A percentile compares a stretch with the other conserved stretches of the same genome.
phyloP scores from a whole-genome alignment of 2,888 invertebrate species.

The Sisyra nigra region DNA sequence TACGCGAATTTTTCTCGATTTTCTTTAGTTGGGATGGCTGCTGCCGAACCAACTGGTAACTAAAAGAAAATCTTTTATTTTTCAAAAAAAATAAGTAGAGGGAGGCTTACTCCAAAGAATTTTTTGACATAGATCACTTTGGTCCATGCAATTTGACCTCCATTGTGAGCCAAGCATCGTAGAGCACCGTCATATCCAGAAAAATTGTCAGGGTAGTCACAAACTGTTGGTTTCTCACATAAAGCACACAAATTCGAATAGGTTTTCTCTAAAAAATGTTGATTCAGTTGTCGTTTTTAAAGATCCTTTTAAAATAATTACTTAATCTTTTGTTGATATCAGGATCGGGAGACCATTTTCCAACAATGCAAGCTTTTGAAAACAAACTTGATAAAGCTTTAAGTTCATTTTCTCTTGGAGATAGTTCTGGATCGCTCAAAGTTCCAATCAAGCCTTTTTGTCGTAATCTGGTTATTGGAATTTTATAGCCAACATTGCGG shows the following conservation, averaged over 20 bases:
- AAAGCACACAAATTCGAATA: constrained; percentile 65
- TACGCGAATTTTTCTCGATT: constrained; percentile 53
- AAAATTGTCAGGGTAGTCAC: constrained; percentile 68
- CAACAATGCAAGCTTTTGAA: constrained; percentile 70
- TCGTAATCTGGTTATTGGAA: constrained; percentile 61
- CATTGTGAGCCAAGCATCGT: constrained; percentile 61
- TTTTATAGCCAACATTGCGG: constrained; percentile 78
- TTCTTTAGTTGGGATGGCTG: constrained; percentile 39
- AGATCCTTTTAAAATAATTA: too few relatives aligned
- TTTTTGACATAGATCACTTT: constrained; percentile 65
- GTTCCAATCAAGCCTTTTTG: constrained; percentile 48
- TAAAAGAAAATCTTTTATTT: constrained; percentile 16
- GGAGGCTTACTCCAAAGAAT: constrained; percentile 52
- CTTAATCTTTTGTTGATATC: constrained; percentile 54
- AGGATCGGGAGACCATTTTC: constrained; percentile 63
- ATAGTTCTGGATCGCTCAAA: constrained; percentile 48
- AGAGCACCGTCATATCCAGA: constrained; percentile 80
- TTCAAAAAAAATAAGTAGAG: not conserved
- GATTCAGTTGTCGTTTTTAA: not conserved
- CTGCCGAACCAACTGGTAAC: constrained; percentile 43
- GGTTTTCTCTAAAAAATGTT: constrained; percentile 46
- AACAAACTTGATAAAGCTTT: constrained; percentile 68
- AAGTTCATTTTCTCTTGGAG: constrained; percentile 65
- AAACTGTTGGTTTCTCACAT: constrained; percentile 58
- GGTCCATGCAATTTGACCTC: constrained; percentile 75